These are phyloP conservation scores for Pluvianellus socialis DNA, from an alignment of 2,113 vertebrate species.

Conservation along the genomic window DNA sequence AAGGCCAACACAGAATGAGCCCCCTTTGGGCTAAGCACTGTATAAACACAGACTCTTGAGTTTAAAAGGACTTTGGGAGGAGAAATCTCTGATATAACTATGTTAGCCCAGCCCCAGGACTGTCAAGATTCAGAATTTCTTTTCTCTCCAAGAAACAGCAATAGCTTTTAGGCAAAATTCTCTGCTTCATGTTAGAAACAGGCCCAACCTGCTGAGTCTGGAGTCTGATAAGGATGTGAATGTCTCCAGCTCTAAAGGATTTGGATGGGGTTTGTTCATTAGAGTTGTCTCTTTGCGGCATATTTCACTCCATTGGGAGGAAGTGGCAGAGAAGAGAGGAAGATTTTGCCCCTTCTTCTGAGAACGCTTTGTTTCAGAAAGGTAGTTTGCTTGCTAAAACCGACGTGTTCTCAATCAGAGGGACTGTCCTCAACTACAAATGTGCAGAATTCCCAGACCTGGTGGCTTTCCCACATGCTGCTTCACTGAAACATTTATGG, in stretches of 20 bases:
- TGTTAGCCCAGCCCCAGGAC: constrained; percentile 3
- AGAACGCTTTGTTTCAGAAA: background rate
- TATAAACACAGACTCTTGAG: constrained; percentile 48
- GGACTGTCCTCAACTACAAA: too few relatives aligned
- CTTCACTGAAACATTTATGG: background rate
- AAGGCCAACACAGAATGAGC: constrained; percentile 25
- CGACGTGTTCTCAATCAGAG: background rate
- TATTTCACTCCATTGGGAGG: background rate
- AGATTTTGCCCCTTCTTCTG: background rate
- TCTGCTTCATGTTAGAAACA: constrained; percentile 1
- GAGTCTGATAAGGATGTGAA: background rate
- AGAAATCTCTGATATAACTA: background rate
- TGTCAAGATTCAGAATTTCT: constrained; percentile 11
- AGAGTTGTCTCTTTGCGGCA: background rate
- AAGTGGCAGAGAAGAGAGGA: background rate
- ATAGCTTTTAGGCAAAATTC: constrained; percentile 33
- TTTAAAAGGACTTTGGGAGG: constrained; percentile 21
- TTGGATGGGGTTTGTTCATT: background rate
- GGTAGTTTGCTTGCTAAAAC: background rate
- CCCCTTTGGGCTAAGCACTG: constrained; percentile 35
- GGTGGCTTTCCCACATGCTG: background rate
- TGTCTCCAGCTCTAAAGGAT: background rate
- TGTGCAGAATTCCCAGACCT: background rate
- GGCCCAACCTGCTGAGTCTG: background rate
- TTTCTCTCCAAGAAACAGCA: constrained; percentile 34